A percentile compares a stretch with the other conserved stretches of the same genome.
These are phyloP conservation scores for Percopsis omiscomaycus DNA, from an alignment of 2,797 vertebrate genomes.

Conservation along the genomic window DNA sequence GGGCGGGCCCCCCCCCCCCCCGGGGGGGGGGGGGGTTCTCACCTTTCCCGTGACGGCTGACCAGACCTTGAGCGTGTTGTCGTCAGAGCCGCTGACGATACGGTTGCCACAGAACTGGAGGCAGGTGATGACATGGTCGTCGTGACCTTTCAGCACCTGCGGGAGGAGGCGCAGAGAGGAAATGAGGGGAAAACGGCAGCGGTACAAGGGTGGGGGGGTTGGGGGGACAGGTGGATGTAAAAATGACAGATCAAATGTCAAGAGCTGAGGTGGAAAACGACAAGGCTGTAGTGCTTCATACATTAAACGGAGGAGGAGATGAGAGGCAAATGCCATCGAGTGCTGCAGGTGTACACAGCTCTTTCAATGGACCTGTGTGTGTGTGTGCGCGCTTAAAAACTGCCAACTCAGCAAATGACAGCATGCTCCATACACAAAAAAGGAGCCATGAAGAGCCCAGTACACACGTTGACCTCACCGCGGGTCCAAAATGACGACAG, in stretches of 20 bases:
- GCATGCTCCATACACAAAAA: conserved; percentile 46
- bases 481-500: conserved; percentile 31
- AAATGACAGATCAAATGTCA: conserved; percentile 30
- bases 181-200: conserved; percentile 10
- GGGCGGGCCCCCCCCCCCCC: no score
- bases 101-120: conserved; percentile 98
- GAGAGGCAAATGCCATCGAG: conserved; percentile 48
- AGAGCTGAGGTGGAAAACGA: conserved; percentile 27
- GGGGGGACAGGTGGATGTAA: not conserved
- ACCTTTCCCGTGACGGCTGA: conserved; percentile 99
- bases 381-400: conserved; percentile 24
- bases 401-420: conserved; percentile 62
- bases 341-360: conserved; percentile 41
- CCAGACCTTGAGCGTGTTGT: conserved; percentile 99
- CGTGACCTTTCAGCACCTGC: conserved; percentile 98
- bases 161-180: conserved; percentile 20
- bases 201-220: conserved; percentile 5
- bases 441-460: conserved; percentile 34
- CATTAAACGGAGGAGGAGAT: conserved; percentile 43
- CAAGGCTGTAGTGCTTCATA: conserved; percentile 23
- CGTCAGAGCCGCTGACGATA: conserved; percentile 97
- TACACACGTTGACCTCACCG: conserved; percentile 41
- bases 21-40: conserved; percentile 31
- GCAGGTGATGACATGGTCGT: conserved; percentile 99
- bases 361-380: conserved; percentile 19